A percentile compares a stretch with the other conserved stretches of the same genome.
phyloP scores from a whole-genome alignment of 2,113 vertebrate genomes.

The Delphinus delphis region DNA sequence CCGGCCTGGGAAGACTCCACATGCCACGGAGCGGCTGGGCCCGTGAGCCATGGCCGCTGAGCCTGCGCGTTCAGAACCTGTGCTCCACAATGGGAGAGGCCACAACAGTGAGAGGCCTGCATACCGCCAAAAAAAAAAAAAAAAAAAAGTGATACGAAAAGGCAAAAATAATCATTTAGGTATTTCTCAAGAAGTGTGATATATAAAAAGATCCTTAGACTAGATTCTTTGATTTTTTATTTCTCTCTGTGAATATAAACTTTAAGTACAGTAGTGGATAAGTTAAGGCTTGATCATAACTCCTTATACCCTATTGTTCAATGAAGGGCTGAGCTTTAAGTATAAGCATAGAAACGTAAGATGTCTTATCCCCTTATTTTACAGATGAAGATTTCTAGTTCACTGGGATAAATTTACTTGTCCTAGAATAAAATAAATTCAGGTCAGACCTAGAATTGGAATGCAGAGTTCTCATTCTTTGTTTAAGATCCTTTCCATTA shows the following conservation, averaged over 20 bases:
- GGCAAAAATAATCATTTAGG: neutral
- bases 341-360: neutral
- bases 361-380: neutral
- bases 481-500: neutral
- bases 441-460: neutral
- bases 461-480: neutral
- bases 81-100: no score
- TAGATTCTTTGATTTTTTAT: neutral
- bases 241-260: neutral
- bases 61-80: fast-evolving
- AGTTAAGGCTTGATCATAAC: neutral
- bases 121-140: no score
- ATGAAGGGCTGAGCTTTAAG: neutral
- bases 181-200: neutral
- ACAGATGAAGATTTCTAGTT: neutral
- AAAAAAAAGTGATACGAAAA: neutral
- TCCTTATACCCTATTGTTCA: neutral
- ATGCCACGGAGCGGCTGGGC: fast-evolving
- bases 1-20: no score
- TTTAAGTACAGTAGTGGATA: neutral
- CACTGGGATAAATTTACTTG: neutral
- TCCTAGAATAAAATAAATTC: neutral
- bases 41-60: no score
- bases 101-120: no score
- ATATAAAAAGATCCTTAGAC: neutral